A percentile compares a stretch with the other conserved stretches of the same genome.
Evolutionary conservation across 2,113 vertebrate species (phyloP).

Genomic region (Conger conger): DNA sequence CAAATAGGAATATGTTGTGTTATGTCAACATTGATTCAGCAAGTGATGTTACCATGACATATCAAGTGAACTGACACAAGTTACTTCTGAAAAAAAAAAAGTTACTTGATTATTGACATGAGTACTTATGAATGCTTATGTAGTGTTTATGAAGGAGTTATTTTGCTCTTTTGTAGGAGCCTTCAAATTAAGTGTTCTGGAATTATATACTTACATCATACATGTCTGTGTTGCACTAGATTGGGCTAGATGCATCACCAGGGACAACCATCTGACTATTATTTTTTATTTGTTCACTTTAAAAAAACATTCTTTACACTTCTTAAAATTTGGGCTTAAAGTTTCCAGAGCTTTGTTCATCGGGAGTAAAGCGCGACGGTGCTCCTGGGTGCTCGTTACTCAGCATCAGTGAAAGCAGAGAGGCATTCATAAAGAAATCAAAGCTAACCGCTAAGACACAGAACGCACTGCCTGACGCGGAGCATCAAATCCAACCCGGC

Average conservation of each 20-base stretch:
- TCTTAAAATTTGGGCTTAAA: neutral
- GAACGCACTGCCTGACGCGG: neutral
- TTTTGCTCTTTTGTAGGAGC: no score
- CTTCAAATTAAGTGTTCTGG: no score
- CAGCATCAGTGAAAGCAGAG: neutral
- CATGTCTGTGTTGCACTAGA: no score
- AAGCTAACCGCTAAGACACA: neutral
- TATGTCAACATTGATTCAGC: no score
- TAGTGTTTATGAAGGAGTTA: no score
- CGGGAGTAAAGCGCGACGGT: neutral
- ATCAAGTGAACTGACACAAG: no score
- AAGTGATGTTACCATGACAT: no score
- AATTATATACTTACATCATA: no score
- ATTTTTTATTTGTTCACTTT: neutral
- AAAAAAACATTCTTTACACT: neutral
- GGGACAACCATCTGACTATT: neutral
- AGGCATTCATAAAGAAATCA: neutral
- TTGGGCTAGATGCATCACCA: neutral
- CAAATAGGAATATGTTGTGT: no score
- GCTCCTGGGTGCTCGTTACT: neutral
- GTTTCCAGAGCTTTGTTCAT: neutral
- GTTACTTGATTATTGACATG: no score
- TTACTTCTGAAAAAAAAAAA: no score
- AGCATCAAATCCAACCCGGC: neutral
- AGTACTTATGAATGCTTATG: no score